Evolutionary conservation across 2,113 vertebrate genomes (phyloP), one percentile per base, ranked within the genome.

Genomic region (Psittacus erithacus): DNA sequence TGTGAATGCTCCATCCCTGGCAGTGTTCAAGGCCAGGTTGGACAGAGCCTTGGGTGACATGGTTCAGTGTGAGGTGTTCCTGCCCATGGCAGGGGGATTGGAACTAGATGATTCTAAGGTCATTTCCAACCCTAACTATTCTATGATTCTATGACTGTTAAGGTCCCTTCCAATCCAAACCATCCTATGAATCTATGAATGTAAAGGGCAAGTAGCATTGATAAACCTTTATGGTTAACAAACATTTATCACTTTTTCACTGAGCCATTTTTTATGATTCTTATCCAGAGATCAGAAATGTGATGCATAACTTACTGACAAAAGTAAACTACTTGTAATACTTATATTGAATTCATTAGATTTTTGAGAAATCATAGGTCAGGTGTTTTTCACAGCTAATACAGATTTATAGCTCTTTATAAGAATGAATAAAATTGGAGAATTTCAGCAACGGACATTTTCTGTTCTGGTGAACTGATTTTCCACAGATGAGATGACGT

Each of bases 401-500:
- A 68, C 7, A 74, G 88, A 38, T 75, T 62, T 74, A 65, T 38
- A 90, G 39, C 39, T 83, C 35, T 78, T 33, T 68, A 33, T 67
- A 65, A 92, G 85, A 93, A 93, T 57, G 47, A 92, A 49, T 64
- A 50, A 29, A 82, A 59, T 10, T 46, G 18, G 24, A 93, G 13
- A 65, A 69, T 80, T 95, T 94, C 63, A 96, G 59, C 52, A 96
- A 89, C 55, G 49, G 49, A 41, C 14, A 60, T 86, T 94, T 93
- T 80, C 63, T 50, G 6, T 65, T 93, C 49, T 83, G n/a, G n/a
- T 67, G 49, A 93, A 60, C 31, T 71, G 60, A 90, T 52, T 92
- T 86, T 79, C 55, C 93, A 46, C 27, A 38, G 47, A 49, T 64
- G 39, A 93, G 82, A 92, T 46, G 19, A n/a, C 24, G 39, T 11